Base-by-base conservation (phyloP, 2,113 vertebrate genomes). In the Phoxinus phoxinus region DNA sequence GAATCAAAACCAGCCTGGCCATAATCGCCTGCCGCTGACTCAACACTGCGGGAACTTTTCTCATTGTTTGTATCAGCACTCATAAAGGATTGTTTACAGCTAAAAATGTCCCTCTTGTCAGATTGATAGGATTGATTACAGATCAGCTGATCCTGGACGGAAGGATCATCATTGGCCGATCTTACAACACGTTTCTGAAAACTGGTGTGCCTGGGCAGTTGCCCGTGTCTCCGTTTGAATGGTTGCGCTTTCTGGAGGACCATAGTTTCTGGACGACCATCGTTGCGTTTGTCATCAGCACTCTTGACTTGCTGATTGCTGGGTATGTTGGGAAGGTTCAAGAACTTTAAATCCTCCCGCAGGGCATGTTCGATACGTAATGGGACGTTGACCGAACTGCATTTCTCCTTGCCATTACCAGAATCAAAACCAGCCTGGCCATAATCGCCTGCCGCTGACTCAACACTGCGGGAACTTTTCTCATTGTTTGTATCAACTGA, bases 381-480 rank as follows among this genome's bases (percentile, higher is more conserved):
- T 21, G 23, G 1, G 13, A 67, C 3, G 30, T 35, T 17, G 5
- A 21, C 41, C 46, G 56, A 17, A 3, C 37, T 69, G 32, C n/a
- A 85, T 7, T 87, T 61, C 35, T 89, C 83, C 25, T 7, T 8
- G 11, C 32, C 2, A 27, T 41, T 61, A 11, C 13, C 58, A 30
- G 81, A 51, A 17, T 15, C 48, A 17, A 51, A 51, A 12, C 87
- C 81, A 1, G 91, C 87, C 19, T 88, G 81, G 11, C 90, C 87
- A 27, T 93, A 91, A 81, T 83, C 91, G 69, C 88, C 65, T 58
- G 56, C 37, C 4, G 85, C 86, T 4, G 90, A 93, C 32, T 80
- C 90, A 65, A 87, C 84, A 83, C 81, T 92, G 12, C 86, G 75
- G 25, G 75, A 53, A 65, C 76, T 72, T 30, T 87, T 87, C 30